Evolutionary conservation across 2,113 vertebrate genomes (phyloP).

Genomic region (Salvelinus alpinus): DNA sequence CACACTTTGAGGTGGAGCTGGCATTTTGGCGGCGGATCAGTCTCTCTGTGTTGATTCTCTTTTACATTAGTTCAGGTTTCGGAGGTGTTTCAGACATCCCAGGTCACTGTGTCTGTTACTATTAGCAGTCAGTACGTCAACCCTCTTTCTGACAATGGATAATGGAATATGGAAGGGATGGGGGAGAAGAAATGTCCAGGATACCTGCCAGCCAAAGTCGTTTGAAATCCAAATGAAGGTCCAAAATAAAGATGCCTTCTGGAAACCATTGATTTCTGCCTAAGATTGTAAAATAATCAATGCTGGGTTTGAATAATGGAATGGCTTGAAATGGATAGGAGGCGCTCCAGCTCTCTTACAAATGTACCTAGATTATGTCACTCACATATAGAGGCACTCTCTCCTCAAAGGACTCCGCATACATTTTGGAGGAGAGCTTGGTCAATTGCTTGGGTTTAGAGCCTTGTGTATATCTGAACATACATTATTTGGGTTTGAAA

Average conservation of each 20-base stretch:
- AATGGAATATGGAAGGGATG: background rate
- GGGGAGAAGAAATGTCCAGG: background rate
- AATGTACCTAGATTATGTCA: background rate
- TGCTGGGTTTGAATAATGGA: constrained; percentile 13
- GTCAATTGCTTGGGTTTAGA: background rate
- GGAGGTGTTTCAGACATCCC: background rate
- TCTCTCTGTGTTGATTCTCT: background rate
- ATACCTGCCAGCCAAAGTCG: background rate
- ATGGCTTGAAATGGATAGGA: background rate
- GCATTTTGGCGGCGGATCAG: background rate
- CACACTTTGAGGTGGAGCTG: background rate
- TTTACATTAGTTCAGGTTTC: background rate
- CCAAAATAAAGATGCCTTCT: constrained; percentile 8
- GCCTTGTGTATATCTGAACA: background rate
- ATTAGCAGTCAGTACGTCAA: constrained; percentile 19
- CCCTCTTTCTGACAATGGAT: background rate
- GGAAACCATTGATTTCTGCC: constrained; percentile 18
- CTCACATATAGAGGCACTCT: background rate
- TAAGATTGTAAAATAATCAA: background rate
- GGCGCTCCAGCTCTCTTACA: background rate
- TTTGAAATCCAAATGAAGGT: constrained; percentile 24
- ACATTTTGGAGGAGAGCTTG: background rate
- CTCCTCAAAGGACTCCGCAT: background rate
- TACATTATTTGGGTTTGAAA: background rate
- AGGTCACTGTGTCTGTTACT: background rate